These are phyloP conservation scores for Nasonia longicornis DNA, from an alignment of 1,140 invertebrate genomes.

Conservation along the genomic window DNA sequence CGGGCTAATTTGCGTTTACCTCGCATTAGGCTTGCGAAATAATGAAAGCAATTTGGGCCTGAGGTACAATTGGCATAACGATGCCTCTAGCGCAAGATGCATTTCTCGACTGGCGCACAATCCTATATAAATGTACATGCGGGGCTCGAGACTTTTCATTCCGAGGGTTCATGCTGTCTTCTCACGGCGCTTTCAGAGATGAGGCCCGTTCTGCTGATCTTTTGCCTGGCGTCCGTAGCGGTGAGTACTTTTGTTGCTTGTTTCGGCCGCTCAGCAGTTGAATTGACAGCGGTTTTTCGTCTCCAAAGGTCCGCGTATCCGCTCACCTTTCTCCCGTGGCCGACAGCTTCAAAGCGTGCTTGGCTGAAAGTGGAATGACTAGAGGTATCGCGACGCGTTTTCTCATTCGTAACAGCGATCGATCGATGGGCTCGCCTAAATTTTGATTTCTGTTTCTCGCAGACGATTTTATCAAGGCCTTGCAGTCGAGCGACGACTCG, in stretches of 20 bases:
- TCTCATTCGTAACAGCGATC: neutral
- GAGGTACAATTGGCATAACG: conserved; percentile 6
- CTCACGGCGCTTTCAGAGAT: neutral
- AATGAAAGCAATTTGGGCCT: conserved; percentile 30
- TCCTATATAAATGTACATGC: conserved; percentile 25
- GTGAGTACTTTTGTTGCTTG: conserved; percentile 10
- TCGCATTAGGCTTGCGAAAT: conserved; percentile 26
- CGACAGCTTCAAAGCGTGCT: conserved; percentile 38
- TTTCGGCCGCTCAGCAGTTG: neutral
- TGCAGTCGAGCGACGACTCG: conserved; percentile 17
- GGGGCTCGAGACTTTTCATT: neutral
- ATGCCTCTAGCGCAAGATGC: conserved; percentile 7
- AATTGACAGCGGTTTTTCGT: neutral
- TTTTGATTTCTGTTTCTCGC: neutral
- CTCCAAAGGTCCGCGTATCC: neutral
- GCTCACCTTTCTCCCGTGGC: conserved; percentile 39
- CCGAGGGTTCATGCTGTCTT: neutral
- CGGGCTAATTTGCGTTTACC: neutral
- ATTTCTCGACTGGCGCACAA: neutral
- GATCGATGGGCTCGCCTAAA: neutral
- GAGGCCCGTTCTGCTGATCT: neutral
- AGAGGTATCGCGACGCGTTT: conserved; percentile 16
- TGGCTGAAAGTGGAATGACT: conserved; percentile 33
- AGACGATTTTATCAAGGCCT: conserved; percentile 36
- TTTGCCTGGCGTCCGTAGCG: neutral